phyloP scores from a whole-genome alignment of 2,113 vertebrate species.

The Saimiri boliviensis region DNA sequence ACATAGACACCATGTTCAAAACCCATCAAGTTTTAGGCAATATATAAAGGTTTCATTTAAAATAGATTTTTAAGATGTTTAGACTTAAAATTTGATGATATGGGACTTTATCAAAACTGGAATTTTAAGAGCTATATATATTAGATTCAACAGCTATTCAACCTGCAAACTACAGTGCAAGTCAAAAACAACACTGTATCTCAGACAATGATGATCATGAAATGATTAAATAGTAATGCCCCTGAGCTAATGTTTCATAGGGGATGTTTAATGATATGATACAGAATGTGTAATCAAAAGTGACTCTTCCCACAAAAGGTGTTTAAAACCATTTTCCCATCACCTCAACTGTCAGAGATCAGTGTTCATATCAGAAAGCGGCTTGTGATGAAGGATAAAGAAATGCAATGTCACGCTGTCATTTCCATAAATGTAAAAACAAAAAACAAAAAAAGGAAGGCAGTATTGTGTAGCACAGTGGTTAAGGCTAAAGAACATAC shows the following conservation, averaged over 20 bases:
- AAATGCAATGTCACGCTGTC: not conserved
- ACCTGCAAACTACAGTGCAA: constrained; percentile 40
- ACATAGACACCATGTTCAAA: constrained; percentile 44
- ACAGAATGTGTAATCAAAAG: not conserved
- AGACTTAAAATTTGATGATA: constrained; percentile 50
- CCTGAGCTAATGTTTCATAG: not conserved
- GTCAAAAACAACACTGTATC: constrained; percentile 24
- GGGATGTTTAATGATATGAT: not conserved
- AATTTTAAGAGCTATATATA: constrained; percentile 39
- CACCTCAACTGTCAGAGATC: not conserved
- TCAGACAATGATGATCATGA: constrained; percentile 23
- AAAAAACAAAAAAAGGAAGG: not conserved
- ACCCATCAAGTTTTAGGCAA: constrained; percentile 36
- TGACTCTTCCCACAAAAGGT: constrained; percentile 13
- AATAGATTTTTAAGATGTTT: constrained; percentile 23
- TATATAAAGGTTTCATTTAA: constrained; percentile 50
- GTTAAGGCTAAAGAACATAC: not conserved
- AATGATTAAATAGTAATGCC: constrained; percentile 20
- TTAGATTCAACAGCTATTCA: constrained; percentile 32
- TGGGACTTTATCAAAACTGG: constrained; percentile 41
- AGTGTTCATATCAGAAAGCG: constrained; percentile 24
- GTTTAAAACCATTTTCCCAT: constrained; percentile 11
- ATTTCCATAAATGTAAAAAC: constrained; percentile 10
- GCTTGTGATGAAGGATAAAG: not conserved
- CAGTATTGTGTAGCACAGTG: not conserved